phyloP scores from a whole-genome alignment of 1,140 invertebrate genomes.

The Pseudomyrmex dendroicus region DNA sequence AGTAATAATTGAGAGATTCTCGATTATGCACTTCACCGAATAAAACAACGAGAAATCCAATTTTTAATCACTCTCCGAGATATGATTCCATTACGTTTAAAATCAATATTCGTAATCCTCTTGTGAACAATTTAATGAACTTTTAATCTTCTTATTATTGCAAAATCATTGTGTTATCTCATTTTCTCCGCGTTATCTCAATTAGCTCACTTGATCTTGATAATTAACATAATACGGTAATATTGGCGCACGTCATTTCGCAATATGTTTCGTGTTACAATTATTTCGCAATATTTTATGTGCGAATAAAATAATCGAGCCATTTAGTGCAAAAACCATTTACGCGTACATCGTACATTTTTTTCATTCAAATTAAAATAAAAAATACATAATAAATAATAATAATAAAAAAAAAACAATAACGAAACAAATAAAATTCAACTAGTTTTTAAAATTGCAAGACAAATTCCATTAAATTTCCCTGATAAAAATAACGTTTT shows the following conservation, averaged over 20 bases:
- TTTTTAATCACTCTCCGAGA: not conserved
- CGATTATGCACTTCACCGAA: not conserved
- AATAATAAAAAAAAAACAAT: too few species aligned
- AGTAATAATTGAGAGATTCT: not conserved
- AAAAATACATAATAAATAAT: too few species aligned
- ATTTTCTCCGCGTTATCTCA: not conserved
- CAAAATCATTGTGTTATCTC: conserved; percentile 18
- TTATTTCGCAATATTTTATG: conserved; percentile 9
- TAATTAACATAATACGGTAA: conserved; percentile 23
- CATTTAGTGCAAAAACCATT: not conserved
- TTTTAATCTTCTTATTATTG: not conserved
- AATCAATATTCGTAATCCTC: not conserved
- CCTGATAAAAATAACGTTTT: not conserved
- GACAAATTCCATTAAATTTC: not conserved
- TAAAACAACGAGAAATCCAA: not conserved
- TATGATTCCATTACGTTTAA: not conserved
- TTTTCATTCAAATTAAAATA: not conserved
- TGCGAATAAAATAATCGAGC: conserved; percentile 10
- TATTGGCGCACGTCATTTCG: not conserved
- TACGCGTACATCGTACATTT: too few species aligned
- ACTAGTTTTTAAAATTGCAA: too few species aligned
- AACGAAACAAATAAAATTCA: too few species aligned
- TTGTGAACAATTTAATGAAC: conserved; percentile 1
- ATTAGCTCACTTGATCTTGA: conserved; percentile 17
- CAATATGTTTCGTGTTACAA: too few species aligned